phyloP scores from a whole-genome alignment of 2,797 vertebrate genomes.

The Loris lydekkerianus region DNA sequence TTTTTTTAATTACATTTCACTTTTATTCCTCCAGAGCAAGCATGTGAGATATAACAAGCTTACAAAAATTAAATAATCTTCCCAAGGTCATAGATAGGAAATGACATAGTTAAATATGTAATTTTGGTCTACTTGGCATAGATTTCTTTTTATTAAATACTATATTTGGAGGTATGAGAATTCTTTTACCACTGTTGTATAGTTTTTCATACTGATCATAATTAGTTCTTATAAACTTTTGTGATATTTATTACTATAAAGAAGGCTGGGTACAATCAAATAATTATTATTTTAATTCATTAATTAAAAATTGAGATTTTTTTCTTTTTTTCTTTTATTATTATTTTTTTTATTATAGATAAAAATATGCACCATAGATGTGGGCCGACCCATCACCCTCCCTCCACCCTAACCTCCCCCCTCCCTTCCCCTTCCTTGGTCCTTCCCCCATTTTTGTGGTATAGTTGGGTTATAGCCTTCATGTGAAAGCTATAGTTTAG shows the following conservation, averaged over 20 bases:
- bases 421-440: too few relatives aligned
- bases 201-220: conserved; percentile 24
- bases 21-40: background rate
- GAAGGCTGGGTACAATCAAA: background rate
- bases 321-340: background rate
- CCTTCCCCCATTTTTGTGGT: too few relatives aligned
- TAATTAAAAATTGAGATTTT: background rate
- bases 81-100: background rate
- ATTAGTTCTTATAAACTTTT: background rate
- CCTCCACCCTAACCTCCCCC: too few relatives aligned
- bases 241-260: background rate
- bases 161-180: background rate
- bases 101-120: background rate
- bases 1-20: background rate
- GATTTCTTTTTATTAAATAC: background rate
- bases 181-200: background rate
- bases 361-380: too few relatives aligned
- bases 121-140: background rate
- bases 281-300: background rate
- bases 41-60: background rate
- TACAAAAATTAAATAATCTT: background rate
- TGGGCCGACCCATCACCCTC: too few relatives aligned
- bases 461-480: too few relatives aligned
- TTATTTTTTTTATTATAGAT: too few relatives aligned
- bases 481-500: too few relatives aligned